Evolutionary conservation across 2,888 invertebrate species (phyloP).

Genomic region (Synergus itoensis): DNA sequence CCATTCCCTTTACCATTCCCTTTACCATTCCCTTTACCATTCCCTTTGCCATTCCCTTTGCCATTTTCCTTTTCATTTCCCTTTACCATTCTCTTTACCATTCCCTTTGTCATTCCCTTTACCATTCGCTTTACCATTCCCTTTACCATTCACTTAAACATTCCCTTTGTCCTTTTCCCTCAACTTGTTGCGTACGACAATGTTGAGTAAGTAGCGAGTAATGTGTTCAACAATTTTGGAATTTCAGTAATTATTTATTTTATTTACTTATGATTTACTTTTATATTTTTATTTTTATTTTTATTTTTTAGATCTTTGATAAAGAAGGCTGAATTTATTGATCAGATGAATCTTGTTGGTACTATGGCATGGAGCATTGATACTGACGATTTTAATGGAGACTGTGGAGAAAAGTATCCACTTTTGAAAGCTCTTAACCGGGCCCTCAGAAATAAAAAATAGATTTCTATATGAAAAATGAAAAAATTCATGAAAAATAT

Average conservation of each 20-base stretch:
- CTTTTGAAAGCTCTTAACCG: conserved; percentile 76
- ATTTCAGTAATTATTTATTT: neutral
- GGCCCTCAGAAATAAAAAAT: neutral
- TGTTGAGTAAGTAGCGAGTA: conserved; percentile 58
- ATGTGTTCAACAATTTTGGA: neutral
- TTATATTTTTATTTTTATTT: neutral
- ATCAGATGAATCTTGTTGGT: conserved; percentile 79
- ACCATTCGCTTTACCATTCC: too few relatives aligned
- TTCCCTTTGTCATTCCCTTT: too few relatives aligned
- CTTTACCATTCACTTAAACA: too few relatives aligned
- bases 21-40: too few relatives aligned
- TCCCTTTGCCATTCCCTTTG: too few relatives aligned
- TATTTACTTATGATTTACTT: neutral
- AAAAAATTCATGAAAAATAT: too few relatives aligned
- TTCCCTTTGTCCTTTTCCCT: too few relatives aligned
- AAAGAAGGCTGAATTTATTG: conserved; percentile 73
- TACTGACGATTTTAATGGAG: conserved; percentile 86
- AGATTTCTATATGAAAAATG: too few relatives aligned
- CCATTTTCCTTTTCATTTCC: too few relatives aligned
- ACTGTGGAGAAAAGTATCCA: conserved; percentile 82
- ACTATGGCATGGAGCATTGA: conserved; percentile 90
- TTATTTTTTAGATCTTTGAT: conserved; percentile 75
- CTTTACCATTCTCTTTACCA: too few relatives aligned
- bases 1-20: too few relatives aligned
- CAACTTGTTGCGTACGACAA: conserved; percentile 72